Conservation (phyloP, 1,140 invertebrate genomes). For the Trichonephila inaurata region DNA sequence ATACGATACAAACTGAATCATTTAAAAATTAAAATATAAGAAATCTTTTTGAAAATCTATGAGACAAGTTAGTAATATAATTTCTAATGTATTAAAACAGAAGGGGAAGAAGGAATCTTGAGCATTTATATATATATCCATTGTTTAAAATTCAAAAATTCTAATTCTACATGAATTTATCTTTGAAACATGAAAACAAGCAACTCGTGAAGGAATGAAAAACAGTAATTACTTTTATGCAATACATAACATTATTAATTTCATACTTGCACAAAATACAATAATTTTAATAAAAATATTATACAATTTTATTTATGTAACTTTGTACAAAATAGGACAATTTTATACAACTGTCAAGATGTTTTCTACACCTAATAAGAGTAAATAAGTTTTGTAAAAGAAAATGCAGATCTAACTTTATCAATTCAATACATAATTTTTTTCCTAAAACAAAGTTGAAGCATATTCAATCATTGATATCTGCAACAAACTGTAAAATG, state of each 20-base stretch:
- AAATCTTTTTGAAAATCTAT: background rate
- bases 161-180: background rate
- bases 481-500: no score
- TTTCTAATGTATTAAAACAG: background rate
- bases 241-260: background rate
- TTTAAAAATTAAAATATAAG: background rate
- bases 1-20: background rate
- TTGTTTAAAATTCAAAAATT: background rate
- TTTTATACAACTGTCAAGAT: no score
- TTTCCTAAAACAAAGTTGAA: no score
- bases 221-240: background rate
- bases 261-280: no score
- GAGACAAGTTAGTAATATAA: background rate
- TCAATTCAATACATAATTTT: no score
- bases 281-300: no score
- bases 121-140: background rate
- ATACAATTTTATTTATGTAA: no score
- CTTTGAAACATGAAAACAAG: background rate
- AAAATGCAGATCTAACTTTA: no score
- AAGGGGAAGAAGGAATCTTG: background rate
- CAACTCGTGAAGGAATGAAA: constrained; percentile 14
- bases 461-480: no score
- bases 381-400: no score
- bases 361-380: no score
- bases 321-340: no score